Conservation (phyloP, 2,888 invertebrate species). For the Eupithecia vulgata region DNA sequence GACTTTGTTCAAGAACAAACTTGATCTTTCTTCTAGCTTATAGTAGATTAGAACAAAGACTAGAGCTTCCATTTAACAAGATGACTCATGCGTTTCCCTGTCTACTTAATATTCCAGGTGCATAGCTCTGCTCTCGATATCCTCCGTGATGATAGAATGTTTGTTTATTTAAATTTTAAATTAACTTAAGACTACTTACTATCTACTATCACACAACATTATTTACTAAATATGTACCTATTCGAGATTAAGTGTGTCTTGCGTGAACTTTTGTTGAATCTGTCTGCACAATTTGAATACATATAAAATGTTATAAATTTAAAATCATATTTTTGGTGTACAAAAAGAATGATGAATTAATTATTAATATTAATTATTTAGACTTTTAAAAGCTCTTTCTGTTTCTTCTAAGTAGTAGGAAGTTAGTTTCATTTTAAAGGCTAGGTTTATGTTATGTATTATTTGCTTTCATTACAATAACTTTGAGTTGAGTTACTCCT, state of each 20-base stretch:
- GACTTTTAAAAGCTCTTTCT: not conserved
- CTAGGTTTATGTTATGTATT: not conserved
- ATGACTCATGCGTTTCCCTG: constrained; percentile 18
- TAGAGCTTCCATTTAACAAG: not conserved
- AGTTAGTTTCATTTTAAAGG: not conserved
- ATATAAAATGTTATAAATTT: not conserved
- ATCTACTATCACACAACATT: too few species aligned
- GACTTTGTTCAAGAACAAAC: not conserved
- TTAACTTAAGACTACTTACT: not conserved
- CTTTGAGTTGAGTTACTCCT: not conserved
- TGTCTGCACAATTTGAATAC: not conserved
- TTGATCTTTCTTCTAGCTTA: too few species aligned
- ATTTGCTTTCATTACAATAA: not conserved
- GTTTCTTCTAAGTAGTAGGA: not conserved
- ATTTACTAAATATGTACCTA: not conserved
- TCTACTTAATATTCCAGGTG: constrained; percentile 20
- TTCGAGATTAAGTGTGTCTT: not conserved
- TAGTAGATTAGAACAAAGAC: constrained; percentile 2
- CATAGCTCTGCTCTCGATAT: not conserved
- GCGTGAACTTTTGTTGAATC: not conserved
- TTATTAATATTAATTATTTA: too few species aligned
- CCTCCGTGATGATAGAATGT: not conserved
- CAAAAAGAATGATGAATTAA: not conserved
- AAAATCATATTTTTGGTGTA: not conserved
- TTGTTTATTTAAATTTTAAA: not conserved